Evolutionary conservation across 2,888 invertebrate genomes (phyloP), one percentile per base, ranked within the genome.

Genomic region (Caenorhabditis sp.): DNA sequence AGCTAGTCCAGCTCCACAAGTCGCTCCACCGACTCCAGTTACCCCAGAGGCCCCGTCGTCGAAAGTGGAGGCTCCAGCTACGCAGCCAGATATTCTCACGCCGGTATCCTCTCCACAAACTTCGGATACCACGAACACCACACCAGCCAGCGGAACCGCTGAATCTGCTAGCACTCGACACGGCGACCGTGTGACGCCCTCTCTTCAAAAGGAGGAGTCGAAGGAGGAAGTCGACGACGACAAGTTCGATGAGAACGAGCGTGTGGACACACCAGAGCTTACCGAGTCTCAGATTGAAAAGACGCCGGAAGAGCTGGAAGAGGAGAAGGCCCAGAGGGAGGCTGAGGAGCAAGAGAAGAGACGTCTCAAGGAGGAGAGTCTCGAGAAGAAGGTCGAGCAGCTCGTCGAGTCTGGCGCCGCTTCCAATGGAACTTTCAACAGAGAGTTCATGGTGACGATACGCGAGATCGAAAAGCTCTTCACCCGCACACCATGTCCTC

Each of bases 381-480:
- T 88, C 12, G 82, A 72, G 16, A 14, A 44, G 12, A 44, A 47
- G 16, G 38, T 80, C 22, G 61, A 54, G 0, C 16, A 66, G 1
- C 49, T 76, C 5, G 31, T 77, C 4, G 19, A 31, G 10, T 35
- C 16, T 1, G 72, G 64, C 5, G 84, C 86, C 31, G 84, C 70
- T n/a, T 59, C 41, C n/a, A 68, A 24, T 8, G 61, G 74, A 38
- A 38, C 54, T 10, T 89, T 85, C 74, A 76, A 74, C 12, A 56
- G 89, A n/a, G 68, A 70, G 1, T 89, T 87, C 76, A 81, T 89
- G 74, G 82, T 85, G 31, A 80, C 79, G 12, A 76, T 89, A n/a
- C 73, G 88, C 5, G 84, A 85, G 10, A 56, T 85, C 22, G 88
- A 88, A 68, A 86, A 82, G 70, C 70, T 72, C 54, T 86, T 87